phyloP scores from a whole-genome alignment of 1,140 invertebrate species.

The Bombus confusus region DNA sequence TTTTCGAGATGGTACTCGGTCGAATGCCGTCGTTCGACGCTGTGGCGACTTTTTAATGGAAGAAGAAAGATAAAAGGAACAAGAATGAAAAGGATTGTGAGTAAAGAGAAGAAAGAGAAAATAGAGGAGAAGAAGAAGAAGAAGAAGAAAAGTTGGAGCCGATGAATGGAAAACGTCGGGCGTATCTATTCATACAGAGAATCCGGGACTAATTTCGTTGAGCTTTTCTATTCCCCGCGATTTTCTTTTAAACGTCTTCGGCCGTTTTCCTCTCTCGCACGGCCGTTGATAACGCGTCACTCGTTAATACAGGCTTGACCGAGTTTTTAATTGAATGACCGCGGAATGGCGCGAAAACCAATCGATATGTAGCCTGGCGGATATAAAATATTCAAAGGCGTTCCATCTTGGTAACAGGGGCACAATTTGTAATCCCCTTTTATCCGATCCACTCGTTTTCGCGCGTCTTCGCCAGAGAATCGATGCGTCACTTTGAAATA shows the following conservation, averaged over 20 bases:
- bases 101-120: not conserved
- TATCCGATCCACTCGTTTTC: slow-evolving; percentile 34
- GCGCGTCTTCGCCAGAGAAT: slow-evolving; percentile 21
- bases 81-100: not conserved
- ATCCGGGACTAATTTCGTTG: slow-evolving; percentile 47
- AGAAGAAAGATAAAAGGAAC: not conserved
- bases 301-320: slow-evolving; percentile 65
- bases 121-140: not conserved
- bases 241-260: slow-evolving; percentile 40
- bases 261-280: slow-evolving; percentile 32
- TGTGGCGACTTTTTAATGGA: not conserved
- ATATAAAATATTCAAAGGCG: slow-evolving; percentile 54
- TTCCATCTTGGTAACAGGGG: slow-evolving; percentile 45
- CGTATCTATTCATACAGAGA: slow-evolving; percentile 22
- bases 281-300: slow-evolving; percentile 45
- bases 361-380: slow-evolving; percentile 55
- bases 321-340: slow-evolving; percentile 68
- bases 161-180: slow-evolving; percentile 5
- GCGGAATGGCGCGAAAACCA: slow-evolving; percentile 53
- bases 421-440: slow-evolving; percentile 48
- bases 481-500: slow-evolving; percentile 3
- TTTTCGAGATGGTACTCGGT: not conserved
- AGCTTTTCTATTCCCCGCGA: slow-evolving; percentile 10
- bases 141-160: not conserved
- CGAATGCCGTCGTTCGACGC: not conserved